Base-by-base conservation (phyloP, 2,797 vertebrate species). In the Columba guinea region DNA sequence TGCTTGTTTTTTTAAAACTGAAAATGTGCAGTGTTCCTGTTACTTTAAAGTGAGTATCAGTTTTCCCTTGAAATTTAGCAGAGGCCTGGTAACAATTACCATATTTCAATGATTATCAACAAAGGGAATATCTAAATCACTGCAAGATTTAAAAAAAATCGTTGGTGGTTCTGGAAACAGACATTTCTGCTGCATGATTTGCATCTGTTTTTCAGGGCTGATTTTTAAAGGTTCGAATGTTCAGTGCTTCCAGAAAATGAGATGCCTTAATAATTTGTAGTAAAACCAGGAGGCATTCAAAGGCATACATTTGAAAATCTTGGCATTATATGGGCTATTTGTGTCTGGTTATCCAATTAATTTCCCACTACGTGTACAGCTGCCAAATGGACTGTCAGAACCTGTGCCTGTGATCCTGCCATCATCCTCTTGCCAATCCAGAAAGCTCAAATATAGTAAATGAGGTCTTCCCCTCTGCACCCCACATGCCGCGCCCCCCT, bases 61-160 rank as follows among this genome's bases (percentile, higher is more conserved):
- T 89, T 94, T 94, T 88, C 89, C 86, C 73, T 84, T 51, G 80
- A 90, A 96, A 87, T 82, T 91, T 74, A 94, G 24, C 23, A n/a
- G 44, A 89, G 26, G 21, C 7, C 85, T 96, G 85, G 70, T 90
- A 94, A 88, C 77, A 94, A 90, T 95, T 93, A 94, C 32, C 56
- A 62, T 87, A 84, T 90, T 95, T 96, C 88, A 93, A 90, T 82
- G 70, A 69, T 94, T 84, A 93, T 95, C 80, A 84, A 60, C 39
- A 92, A 58, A 84, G 20, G 19, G 64, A 94, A 91, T 95, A 91
- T 84, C 41, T 55, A 94, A 93, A 49, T 91, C 63, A 70, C 24
- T 67, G 20, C 3, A 94, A 89, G 52, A 70, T 87, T 88, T 84
- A 13, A 18, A 60, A 68, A 93, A 93, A 84, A 62, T 55, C 52